phyloP scores from a whole-genome alignment of 2,797 vertebrate genomes.

The Gymnoscopelus braueri region DNA sequence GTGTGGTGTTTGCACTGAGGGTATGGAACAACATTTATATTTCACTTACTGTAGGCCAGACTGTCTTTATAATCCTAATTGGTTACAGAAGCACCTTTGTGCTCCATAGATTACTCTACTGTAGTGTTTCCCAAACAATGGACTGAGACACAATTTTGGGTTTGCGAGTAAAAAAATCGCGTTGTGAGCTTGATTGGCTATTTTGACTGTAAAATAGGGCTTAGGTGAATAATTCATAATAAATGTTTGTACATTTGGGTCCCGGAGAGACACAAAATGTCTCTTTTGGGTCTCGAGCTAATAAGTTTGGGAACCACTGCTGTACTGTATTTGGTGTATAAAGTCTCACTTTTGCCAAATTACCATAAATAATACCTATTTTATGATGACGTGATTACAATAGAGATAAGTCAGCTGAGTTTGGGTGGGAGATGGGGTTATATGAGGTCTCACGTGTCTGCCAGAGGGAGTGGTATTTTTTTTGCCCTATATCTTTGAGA shows the following conservation, averaged over 20 bases:
- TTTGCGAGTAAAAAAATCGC: too few relatives aligned
- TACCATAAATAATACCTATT: neutral
- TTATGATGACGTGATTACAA: neutral
- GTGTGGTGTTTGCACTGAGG: slow-evolving; percentile 96
- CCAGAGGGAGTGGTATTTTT: slow-evolving; percentile 44
- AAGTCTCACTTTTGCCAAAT: too few relatives aligned
- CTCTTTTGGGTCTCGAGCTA: too few relatives aligned
- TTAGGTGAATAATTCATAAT: too few relatives aligned
- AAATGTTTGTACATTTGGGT: too few relatives aligned
- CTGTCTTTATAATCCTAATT: too few relatives aligned
- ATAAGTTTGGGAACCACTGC: too few relatives aligned
- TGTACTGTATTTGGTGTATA: too few relatives aligned
- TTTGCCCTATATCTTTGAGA: slow-evolving; percentile 63
- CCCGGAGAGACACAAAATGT: too few relatives aligned
- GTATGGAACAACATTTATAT: slow-evolving; percentile 77
- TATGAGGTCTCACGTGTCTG: slow-evolving; percentile 5
- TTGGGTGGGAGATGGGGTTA: slow-evolving; percentile 40
- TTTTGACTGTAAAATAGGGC: too few relatives aligned
- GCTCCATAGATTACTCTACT: neutral
- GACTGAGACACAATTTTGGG: too few relatives aligned
- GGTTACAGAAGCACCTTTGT: neutral
- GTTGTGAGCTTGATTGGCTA: too few relatives aligned
- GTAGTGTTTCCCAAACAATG: neutral
- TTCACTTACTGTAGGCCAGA: neutral
- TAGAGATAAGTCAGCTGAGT: slow-evolving; percentile 33